Evolutionary conservation across 2,888 invertebrate genomes (phyloP).

Genomic region (Empis stercorea): DNA sequence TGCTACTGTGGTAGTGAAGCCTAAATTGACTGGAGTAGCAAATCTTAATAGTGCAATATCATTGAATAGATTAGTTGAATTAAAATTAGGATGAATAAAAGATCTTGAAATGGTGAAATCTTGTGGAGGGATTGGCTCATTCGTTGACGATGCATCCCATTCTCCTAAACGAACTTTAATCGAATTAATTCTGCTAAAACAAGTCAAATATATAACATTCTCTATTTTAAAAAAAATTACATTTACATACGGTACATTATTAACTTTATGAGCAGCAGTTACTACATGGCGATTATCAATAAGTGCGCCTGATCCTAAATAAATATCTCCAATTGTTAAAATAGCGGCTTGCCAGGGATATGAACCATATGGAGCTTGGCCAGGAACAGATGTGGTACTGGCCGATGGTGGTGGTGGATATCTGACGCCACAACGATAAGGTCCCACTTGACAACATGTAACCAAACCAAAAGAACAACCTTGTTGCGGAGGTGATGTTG

Average conservation of each 20-base stretch:
- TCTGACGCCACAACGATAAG: slow-evolving; percentile 29
- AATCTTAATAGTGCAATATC: slow-evolving; percentile 70
- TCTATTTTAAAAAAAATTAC: fast-evolving
- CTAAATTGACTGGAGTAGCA: slow-evolving; percentile 43
- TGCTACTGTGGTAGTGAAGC: slow-evolving; percentile 44
- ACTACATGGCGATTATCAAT: slow-evolving; percentile 53
- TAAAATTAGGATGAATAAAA: slow-evolving; percentile 52
- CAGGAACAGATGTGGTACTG: slow-evolving; percentile 31
- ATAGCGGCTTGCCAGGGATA: slow-evolving; percentile 63
- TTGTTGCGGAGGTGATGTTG: slow-evolving; percentile 5
- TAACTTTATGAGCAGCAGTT: slow-evolving; percentile 61
- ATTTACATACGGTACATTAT: slow-evolving; percentile 42
- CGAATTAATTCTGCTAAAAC: slow-evolving; percentile 19
- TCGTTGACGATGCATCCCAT: slow-evolving; percentile 54
- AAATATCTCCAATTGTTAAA: slow-evolving; percentile 46
- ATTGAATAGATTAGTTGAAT: slow-evolving; percentile 58
- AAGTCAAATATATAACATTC: not conserved
- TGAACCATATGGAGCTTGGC: slow-evolving; percentile 52
- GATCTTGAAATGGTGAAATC: slow-evolving; percentile 47
- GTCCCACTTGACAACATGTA: slow-evolving; percentile 27
- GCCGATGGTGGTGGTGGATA: slow-evolving; percentile 30
- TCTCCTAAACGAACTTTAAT: slow-evolving; percentile 62
- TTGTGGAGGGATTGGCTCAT: slow-evolving; percentile 51
- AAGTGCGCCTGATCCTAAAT: slow-evolving; percentile 59
- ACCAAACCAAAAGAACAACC: slow-evolving; percentile 24